These are phyloP conservation scores for Tholera decimalis DNA, from an alignment of 2,888 invertebrate species.

Conservation along the genomic window DNA sequence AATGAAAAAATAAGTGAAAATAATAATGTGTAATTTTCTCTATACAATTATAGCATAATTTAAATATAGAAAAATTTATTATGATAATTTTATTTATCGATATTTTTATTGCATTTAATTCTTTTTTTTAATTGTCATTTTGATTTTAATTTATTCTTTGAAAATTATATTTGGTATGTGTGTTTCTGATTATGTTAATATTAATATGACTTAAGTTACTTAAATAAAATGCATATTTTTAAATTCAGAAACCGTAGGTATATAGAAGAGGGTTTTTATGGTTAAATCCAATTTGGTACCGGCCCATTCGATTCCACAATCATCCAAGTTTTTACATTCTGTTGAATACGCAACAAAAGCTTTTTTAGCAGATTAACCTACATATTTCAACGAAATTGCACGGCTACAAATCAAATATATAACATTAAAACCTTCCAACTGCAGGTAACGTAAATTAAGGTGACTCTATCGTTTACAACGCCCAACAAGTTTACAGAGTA, in stretches of 20 bases:
- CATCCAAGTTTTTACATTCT: not conserved
- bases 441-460: conserved; percentile 22
- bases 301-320: not conserved
- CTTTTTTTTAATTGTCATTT: too few relatives aligned
- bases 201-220: too few relatives aligned
- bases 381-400: conserved; percentile 1
- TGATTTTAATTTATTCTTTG: too few relatives aligned
- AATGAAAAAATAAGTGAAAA: too few relatives aligned
- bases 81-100: too few relatives aligned
- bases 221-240: too few relatives aligned
- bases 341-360: not conserved
- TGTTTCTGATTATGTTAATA: too few relatives aligned
- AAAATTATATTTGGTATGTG: too few relatives aligned
- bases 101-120: too few relatives aligned
- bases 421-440: conserved; percentile 26
- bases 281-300: not conserved
- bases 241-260: not conserved
- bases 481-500: conserved; percentile 21
- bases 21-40: too few relatives aligned
- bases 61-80: too few relatives aligned
- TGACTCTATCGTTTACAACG: conserved; percentile 32
- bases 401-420: not conserved
- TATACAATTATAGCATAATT: too few relatives aligned
- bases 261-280: not conserved
- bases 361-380: conserved; percentile 11